Base-by-base conservation (phyloP, 2,113 vertebrate genomes). In the Haemorhous mexicanus region DNA sequence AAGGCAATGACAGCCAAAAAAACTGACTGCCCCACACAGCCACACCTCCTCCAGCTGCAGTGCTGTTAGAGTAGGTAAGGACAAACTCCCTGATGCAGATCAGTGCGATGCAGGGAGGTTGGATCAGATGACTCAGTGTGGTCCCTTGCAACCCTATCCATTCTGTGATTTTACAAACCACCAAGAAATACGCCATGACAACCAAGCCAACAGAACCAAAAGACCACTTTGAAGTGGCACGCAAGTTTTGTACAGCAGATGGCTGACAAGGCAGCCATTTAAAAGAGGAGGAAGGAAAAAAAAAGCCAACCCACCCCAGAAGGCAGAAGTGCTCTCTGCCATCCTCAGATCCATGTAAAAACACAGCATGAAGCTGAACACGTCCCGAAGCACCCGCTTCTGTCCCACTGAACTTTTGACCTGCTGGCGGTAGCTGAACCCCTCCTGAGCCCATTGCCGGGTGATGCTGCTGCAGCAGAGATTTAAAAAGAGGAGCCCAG, bases 341-440 rank as follows among this genome's bases (percentile, higher is more conserved):
- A 86, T 76, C 78, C 83, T 81, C 30, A 30, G 62, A 76, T 39
- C 56, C 82, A 63, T 44, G 61, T 43, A 58, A 53, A 89, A 76
- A 84, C 87, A 52, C 67, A 4, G 91, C 52, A 8, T 74, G 84
- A 77, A 66, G 87, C 86, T 8, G 2, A 84, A 78, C 14, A 15
- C 13, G 0, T 94, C 83, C 79, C 4, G 6, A n/a, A 74, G 47
- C 90, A 85, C 87, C 89, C 87, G 76, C 66, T 87, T 53, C 87
- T 95, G 95, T 92, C 93, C 93, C 96, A 94, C 92, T 97, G 97
- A 98, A 97, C 97, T 98, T 98, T 92, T 97, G 97, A 98, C 97
- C 97, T 13, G 66, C 52, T 96, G 94, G 84, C 80, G 1, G 90
- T 74, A 52, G 93, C 92, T 87, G 93, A 96, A 90, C 86, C 92